phyloP scores from a whole-genome alignment of 2,113 vertebrate genomes.

The Balaeniceps rex region DNA sequence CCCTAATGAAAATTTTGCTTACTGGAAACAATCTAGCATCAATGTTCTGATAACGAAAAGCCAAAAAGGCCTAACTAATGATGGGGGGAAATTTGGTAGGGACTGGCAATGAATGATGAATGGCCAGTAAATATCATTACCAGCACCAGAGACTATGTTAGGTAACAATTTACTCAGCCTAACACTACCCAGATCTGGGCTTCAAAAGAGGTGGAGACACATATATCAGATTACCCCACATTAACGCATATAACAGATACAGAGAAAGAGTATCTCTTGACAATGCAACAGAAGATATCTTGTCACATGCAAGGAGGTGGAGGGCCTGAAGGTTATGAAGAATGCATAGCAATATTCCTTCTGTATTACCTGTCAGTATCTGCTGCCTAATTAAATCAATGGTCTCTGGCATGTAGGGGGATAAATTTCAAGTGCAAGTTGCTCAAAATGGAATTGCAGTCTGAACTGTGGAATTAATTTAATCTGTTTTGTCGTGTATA shows the following conservation, averaged over 20 bases:
- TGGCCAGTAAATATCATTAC: background rate
- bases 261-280: background rate
- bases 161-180: background rate
- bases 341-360: background rate
- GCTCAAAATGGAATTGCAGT: background rate
- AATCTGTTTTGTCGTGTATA: background rate
- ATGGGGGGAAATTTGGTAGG: background rate
- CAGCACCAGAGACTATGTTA: background rate
- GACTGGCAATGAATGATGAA: background rate
- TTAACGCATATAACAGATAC: background rate
- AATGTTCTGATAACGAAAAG: background rate
- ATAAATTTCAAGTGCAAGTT: background rate
- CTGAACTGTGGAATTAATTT: background rate
- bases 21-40: background rate
- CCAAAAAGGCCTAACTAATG: background rate
- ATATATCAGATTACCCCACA: background rate
- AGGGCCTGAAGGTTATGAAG: background rate
- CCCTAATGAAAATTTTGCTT: background rate
- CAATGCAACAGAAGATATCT: background rate
- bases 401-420: background rate
- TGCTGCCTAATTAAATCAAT: background rate
- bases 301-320: background rate
- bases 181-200: background rate
- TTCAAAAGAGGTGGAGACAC: background rate
- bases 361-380: background rate